Base-by-base conservation (phyloP, 2,113 vertebrate genomes). In the Larimichthys crocea region DNA sequence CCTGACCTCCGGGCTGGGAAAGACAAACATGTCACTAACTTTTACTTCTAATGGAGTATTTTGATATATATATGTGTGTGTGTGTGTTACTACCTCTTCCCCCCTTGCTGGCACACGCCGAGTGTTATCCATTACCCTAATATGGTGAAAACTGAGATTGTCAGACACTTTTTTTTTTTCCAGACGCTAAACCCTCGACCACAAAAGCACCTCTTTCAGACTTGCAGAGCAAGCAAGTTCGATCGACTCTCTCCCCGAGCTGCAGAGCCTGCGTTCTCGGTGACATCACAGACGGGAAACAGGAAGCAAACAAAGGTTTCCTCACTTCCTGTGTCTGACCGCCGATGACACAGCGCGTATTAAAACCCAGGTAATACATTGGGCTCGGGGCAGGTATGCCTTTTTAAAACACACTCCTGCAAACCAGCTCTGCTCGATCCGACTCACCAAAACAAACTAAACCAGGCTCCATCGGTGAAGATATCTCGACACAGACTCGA, bases 251-350 rank as follows among this genome's bases (percentile, higher is more conserved):
- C 63, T 74, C 44, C 2, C 35, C 8, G 29, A 71, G 61, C 74
- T 44, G 59, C 70, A 70, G 26, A 70, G 55, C 19, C 80, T 82
- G 56, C 61, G 44, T 74, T 80, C 59, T 60, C 40, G 67, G 74
- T 90, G 88, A 92, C 89, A 79, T 92, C 90, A 92, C 85, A 86
- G 65, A 90, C 83, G 83, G 90, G 92, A 94, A 91, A 84, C 70
- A 87, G 92, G 88, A 90, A 91, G 89, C 86, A 85, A 83, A 89
- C 81, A 86, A 67, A 91, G 86, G 77, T 90, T 91, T 86, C 91
- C 88, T 89, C 77, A 87, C 71, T 79, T 92, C 89, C 85, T 76
- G 81, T 17, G 69, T 89, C 88, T 89, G 86, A 76, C 82, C 53
- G 6, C 78, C 3, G 46, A 77, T 87, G 84, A 91, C 85, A 84